Base-by-base conservation (phyloP, 1,140 invertebrate species). In the Drosophila virilis region DNA sequence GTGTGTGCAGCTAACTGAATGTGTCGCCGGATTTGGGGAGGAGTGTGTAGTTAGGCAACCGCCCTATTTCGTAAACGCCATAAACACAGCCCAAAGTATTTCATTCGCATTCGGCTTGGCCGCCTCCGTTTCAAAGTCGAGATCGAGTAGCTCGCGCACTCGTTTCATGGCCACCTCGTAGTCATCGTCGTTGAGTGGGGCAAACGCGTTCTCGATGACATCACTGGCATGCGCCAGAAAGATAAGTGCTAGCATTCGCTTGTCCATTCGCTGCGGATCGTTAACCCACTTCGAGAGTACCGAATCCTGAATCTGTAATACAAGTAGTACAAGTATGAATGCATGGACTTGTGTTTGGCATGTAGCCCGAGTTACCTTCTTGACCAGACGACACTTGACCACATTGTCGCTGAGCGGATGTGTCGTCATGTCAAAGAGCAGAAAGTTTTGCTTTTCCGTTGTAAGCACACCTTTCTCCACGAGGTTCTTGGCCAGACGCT, bases 381-480 rank as follows among this genome's bases (percentile, higher is more conserved):
- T 99, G 42, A 99, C 97, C 74, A 99, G 95, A 81, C 98, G 96
- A 80, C 96, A 97, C 94, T 99, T 99, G n/a, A 98, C 96, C 75
- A 96, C 94, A 93, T 97, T 97, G 93, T 99, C 98, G 58, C 97
- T 98, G 43, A 99, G 94, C 40, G 99, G 99, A 95, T 99, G 99
- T 78, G 99, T 99, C 28, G 99, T 99, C 98, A 99, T 99, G 94
- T 99, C 99, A 94, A 99, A 99, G 15, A 99, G 93, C 76, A 99
- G 94, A 93, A 99, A 99, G 93, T 99, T 99, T 93, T 99, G 99
- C 94, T 99, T 99, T 93, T 99, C 99, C 58, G 99, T 99, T 51
- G 98, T 99, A 70, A 99, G 94, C n/a, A 99, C 98, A 77, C 99
- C 99, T 93, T 99, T 99, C 93, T 99, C 99, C 15, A 99, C 99